A percentile compares a stretch with the other conserved stretches of the same genome.
Evolutionary conservation across 1,140 invertebrate genomes (phyloP).

Genomic region (Liolophura sinensis): DNA sequence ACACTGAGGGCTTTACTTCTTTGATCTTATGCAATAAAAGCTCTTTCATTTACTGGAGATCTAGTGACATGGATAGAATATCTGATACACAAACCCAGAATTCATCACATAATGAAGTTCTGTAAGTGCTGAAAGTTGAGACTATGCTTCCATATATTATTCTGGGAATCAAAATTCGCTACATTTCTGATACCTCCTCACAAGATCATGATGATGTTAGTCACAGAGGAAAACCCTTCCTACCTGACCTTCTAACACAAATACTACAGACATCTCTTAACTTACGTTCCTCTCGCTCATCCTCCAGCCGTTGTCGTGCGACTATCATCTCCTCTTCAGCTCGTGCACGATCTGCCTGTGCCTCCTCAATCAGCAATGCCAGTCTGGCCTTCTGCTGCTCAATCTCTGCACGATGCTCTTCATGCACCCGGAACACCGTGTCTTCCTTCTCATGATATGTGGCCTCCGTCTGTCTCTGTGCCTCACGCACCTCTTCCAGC

Average conservation of each 20-base stretch:
- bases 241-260: neutral
- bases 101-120: too few relatives aligned
- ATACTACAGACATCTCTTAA: neutral
- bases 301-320: constrained; percentile 28
- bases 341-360: constrained; percentile 20
- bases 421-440: constrained; percentile 39
- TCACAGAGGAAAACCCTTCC: neutral
- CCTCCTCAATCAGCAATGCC: constrained; percentile 22
- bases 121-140: too few relatives aligned
- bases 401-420: constrained; percentile 35
- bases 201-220: neutral
- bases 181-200: neutral
- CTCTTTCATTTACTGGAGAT: too few relatives aligned
- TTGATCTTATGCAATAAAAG: too few relatives aligned
- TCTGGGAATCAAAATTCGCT: too few relatives aligned
- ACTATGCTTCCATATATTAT: too few relatives aligned
- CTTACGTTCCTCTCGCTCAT: constrained; percentile 44
- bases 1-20: too few relatives aligned
- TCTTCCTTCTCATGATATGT: constrained; percentile 37
- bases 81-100: neutral
- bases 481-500: constrained; percentile 33
- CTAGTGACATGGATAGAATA: neutral
- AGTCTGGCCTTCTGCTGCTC: constrained; percentile 36
- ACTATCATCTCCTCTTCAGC: constrained; percentile 34
- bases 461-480: constrained; percentile 36